Conservation (phyloP, 2,113 vertebrate species). For the Apteryx owenii region DNA sequence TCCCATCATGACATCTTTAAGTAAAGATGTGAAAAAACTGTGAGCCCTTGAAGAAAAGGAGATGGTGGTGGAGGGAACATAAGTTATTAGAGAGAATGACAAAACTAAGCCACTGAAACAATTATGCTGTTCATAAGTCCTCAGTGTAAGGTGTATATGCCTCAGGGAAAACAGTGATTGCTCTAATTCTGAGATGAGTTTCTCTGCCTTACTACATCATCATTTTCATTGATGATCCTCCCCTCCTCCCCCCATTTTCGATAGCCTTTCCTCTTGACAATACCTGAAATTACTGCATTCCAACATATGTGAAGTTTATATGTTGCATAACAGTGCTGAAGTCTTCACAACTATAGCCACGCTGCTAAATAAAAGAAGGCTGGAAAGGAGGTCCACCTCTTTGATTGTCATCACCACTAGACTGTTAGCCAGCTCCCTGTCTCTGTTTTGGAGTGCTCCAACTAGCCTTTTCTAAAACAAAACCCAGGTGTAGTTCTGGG, state of each 20-base stretch:
- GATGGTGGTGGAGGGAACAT: neutral
- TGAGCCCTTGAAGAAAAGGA: neutral
- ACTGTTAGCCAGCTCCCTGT: neutral
- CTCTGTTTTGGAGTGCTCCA: neutral
- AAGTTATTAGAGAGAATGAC: neutral
- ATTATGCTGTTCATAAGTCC: neutral
- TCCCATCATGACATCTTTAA: neutral
- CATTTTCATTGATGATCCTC: neutral
- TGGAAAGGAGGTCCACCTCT: neutral
- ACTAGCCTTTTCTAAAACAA: neutral
- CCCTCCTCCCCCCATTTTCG: no score
- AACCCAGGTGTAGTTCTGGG: neutral
- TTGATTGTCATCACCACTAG: neutral
- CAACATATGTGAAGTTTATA: neutral
- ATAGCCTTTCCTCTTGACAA: neutral
- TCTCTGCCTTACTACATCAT: neutral
- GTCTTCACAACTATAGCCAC: rapidly evolving
- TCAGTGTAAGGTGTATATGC: neutral
- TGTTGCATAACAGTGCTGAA: neutral
- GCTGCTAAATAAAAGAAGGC: neutral
- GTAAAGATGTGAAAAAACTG: neutral
- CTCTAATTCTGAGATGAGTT: neutral
- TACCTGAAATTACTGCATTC: neutral
- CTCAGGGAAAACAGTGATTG: neutral
- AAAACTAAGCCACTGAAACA: neutral